Conservation (phyloP, 2,797 vertebrate species). For the Syncerus caffer region DNA sequence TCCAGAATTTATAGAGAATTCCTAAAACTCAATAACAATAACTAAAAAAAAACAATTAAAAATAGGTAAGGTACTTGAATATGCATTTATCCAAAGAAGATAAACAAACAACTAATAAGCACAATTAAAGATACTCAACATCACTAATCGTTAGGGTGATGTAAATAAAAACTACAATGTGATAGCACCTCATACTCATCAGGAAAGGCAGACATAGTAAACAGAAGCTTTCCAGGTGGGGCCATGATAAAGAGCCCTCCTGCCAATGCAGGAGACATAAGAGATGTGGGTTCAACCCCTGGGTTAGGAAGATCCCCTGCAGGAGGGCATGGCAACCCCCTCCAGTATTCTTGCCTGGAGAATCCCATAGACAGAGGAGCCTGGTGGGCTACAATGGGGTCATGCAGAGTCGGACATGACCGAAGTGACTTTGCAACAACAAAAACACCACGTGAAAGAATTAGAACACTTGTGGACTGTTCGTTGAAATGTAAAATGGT, state of each 20-base stretch:
- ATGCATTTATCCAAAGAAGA: background rate
- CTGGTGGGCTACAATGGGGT: background rate
- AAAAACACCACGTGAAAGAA: background rate
- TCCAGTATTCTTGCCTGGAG: background rate
- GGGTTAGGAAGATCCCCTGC: background rate
- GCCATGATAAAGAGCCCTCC: background rate
- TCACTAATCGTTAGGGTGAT: background rate
- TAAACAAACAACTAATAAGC: background rate
- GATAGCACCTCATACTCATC: background rate
- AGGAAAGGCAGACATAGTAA: background rate
- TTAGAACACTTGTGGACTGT: background rate
- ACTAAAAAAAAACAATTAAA: background rate
- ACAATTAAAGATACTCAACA: background rate
- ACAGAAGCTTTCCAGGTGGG: background rate
- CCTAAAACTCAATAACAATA: background rate
- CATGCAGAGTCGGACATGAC: accelerated
- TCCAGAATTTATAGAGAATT: background rate
- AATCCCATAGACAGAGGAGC: background rate
- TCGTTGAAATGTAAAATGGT: background rate
- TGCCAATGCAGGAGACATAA: background rate
- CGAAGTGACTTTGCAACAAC: background rate
- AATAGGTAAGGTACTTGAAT: background rate
- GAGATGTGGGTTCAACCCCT: background rate
- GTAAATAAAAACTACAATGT: background rate
- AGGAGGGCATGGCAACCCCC: background rate